Evolutionary conservation across 2,888 invertebrate genomes (phyloP).

Genomic region (Lutraria lutraria): DNA sequence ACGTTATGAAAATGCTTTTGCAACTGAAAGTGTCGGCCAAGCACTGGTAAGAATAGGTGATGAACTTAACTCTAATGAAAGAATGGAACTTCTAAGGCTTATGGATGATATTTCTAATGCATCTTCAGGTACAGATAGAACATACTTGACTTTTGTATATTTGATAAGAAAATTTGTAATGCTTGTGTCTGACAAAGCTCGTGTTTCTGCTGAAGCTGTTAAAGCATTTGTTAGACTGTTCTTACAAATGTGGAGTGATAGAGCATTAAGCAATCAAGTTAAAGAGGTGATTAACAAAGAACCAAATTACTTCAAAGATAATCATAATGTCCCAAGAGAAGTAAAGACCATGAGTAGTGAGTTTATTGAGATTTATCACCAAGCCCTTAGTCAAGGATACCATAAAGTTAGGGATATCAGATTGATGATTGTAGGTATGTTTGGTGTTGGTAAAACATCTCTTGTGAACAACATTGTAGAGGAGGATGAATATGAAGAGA

Average conservation of each 20-base stretch:
- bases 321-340: neutral
- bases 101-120: neutral
- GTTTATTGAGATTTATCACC: constrained; percentile 38
- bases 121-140: constrained; percentile 7
- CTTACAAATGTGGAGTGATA: constrained; percentile 37
- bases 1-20: neutral
- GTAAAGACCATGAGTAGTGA: constrained; percentile 31
- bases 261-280: constrained; percentile 2
- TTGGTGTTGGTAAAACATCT: constrained; percentile 62
- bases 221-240: constrained; percentile 36
- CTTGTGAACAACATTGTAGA: constrained; percentile 47
- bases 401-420: constrained; percentile 47
- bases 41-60: neutral
- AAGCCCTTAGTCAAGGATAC: constrained; percentile 38
- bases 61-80: neutral
- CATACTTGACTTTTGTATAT: constrained; percentile 6
- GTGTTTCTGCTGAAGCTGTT: constrained; percentile 33
- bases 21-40: neutral
- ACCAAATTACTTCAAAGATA: neutral
- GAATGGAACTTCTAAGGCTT: neutral
- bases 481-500: neutral
- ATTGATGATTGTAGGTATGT: constrained; percentile 65
- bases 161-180: constrained; percentile 34
- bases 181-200: constrained; percentile 6
- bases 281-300: constrained; percentile 13